Conservation (phyloP, 2,113 vertebrate species). For the Telmatochromis sp. region DNA sequence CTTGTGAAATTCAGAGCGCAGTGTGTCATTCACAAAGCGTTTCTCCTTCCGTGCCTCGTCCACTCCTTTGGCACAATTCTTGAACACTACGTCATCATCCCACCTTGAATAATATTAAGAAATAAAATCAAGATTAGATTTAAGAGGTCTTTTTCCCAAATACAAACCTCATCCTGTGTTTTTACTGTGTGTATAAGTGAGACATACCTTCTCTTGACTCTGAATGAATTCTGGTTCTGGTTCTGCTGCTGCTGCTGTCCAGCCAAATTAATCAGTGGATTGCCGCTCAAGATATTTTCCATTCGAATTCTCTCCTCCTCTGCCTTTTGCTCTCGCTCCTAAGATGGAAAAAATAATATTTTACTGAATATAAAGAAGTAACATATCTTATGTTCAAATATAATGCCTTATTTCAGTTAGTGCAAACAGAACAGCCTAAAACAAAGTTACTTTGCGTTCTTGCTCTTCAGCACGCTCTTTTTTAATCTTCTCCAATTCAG, state of each 20-base stretch:
- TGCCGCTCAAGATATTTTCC: slow-evolving; percentile 97
- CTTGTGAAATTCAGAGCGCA: slow-evolving; percentile 84
- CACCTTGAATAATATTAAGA: slow-evolving; percentile 73
- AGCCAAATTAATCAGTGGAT: slow-evolving; percentile 89
- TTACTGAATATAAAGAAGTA: not conserved
- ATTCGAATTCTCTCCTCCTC: slow-evolving; percentile 96
- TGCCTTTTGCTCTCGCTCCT: slow-evolving; percentile 96
- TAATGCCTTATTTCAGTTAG: not conserved
- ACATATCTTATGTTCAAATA: not conserved
- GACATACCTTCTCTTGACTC: slow-evolving; percentile 90
- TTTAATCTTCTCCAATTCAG: slow-evolving; percentile 95
- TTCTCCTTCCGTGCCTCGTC: slow-evolving; percentile 94
- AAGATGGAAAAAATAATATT: not conserved
- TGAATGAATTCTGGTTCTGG: slow-evolving; percentile 79
- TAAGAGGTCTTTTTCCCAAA: not conserved
- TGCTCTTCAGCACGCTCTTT: slow-evolving; percentile 96
- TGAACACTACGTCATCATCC: slow-evolving; percentile 99
- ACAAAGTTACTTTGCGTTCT: slow-evolving; percentile 82
- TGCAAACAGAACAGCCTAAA: not conserved
- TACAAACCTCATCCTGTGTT: not conserved
- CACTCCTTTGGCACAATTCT: slow-evolving; percentile 97
- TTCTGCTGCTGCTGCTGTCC: slow-evolving; percentile 74
- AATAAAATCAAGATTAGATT: not conserved
- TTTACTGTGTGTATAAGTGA: not conserved
- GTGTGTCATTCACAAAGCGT: slow-evolving; percentile 92